Evolutionary conservation across 2,888 invertebrate genomes (phyloP).

Genomic region (Halictus quadricinctus): DNA sequence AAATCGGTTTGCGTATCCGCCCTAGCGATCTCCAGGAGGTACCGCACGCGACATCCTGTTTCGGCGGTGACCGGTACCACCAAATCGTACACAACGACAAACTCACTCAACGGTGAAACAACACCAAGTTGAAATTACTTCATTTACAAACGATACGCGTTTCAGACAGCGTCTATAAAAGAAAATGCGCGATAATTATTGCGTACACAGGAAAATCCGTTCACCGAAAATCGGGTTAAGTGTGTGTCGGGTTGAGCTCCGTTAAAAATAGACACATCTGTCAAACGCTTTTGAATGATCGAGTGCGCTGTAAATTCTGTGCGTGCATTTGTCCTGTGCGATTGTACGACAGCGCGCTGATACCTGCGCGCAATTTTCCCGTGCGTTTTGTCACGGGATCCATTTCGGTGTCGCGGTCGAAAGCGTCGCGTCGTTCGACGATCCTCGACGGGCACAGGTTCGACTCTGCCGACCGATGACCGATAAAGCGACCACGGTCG

Average conservation of each 20-base stretch:
- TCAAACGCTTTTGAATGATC: background rate
- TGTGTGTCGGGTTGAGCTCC: background rate
- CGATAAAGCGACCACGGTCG: background rate
- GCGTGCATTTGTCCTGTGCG: background rate
- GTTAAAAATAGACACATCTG: background rate
- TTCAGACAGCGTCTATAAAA: too few relatives aligned
- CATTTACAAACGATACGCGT: too few relatives aligned
- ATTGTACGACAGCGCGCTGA: background rate
- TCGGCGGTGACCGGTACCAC: background rate
- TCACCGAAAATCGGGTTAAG: background rate
- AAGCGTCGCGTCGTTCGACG: background rate
- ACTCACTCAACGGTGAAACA: too few relatives aligned
- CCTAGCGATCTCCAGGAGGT: constrained; percentile 28
- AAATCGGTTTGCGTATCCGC: constrained; percentile 37
- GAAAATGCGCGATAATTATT: too few relatives aligned
- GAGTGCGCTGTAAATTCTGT: background rate
- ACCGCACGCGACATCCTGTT: constrained; percentile 45
- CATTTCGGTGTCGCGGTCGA: background rate
- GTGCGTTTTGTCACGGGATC: constrained; percentile 1
- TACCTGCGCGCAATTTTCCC: background rate
- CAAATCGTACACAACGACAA: background rate
- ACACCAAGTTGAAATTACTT: too few relatives aligned
- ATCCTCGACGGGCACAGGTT: background rate
- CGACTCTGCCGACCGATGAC: background rate
- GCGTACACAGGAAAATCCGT: too few relatives aligned